Evolutionary conservation across 2,113 vertebrate genomes (phyloP).

Genomic region (Mormyrus iriodes): DNA sequence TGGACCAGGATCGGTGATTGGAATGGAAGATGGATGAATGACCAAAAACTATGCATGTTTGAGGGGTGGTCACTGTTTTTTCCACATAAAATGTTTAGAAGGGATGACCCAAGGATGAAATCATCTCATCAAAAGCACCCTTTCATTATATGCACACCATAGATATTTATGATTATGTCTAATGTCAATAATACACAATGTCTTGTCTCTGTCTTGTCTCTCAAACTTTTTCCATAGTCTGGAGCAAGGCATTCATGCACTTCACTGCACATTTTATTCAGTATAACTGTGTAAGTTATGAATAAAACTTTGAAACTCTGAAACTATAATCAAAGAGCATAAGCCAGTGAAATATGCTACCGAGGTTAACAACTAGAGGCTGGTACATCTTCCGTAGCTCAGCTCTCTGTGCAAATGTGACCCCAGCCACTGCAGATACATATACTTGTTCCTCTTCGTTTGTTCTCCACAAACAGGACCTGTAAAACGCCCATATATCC

Average conservation of each 20-base stretch:
- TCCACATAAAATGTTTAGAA: background rate
- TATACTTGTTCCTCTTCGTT: background rate
- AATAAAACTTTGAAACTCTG: background rate
- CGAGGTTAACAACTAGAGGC: background rate
- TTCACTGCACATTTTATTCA: background rate
- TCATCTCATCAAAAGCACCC: background rate
- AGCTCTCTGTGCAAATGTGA: background rate
- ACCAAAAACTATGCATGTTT: background rate
- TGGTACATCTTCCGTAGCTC: background rate
- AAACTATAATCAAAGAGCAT: background rate
- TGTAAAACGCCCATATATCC: background rate
- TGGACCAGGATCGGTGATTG: background rate
- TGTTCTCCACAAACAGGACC: background rate
- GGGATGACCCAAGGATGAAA: background rate
- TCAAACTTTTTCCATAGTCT: background rate
- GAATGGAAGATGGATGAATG: background rate
- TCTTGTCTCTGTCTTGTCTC: background rate
- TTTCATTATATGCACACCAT: background rate
- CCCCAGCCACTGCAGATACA: background rate
- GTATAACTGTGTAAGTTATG: background rate
- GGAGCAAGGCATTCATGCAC: background rate
- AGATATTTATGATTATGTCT: background rate
- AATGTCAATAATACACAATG: background rate
- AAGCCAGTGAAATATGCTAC: background rate
- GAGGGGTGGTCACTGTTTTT: background rate